Conservation (phyloP, 2,888 invertebrate genomes). For the Tachystola acroxantha region DNA sequence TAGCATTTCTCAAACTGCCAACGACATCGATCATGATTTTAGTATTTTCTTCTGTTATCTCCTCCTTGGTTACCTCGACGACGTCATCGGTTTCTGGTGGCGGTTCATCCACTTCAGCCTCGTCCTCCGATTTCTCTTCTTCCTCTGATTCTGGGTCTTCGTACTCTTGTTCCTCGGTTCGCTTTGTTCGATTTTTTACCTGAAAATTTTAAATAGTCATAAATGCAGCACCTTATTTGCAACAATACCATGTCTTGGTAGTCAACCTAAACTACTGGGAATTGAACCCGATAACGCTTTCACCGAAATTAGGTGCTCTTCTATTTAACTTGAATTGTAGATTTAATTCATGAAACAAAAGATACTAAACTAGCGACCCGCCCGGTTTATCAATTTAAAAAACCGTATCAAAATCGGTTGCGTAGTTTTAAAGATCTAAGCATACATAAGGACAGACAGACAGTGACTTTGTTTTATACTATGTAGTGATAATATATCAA, state of each 20-base stretch:
- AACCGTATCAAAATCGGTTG: too few relatives aligned
- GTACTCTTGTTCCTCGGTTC: slow-evolving; percentile 81
- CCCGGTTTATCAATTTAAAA: too few relatives aligned
- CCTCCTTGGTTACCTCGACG: slow-evolving; percentile 32
- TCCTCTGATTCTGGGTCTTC: slow-evolving; percentile 81
- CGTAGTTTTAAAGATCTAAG: too few relatives aligned
- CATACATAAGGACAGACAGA: too few relatives aligned
- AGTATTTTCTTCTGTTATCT: slow-evolving; percentile 36
- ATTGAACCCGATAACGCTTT: too few relatives aligned
- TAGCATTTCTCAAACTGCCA: slow-evolving; percentile 56
- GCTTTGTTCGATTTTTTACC: slow-evolving; percentile 74
- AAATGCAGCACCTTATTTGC: background rate
- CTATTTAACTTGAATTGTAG: too few relatives aligned
- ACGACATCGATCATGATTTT: slow-evolving; percentile 59
- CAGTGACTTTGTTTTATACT: too few relatives aligned
- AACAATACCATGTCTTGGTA: too few relatives aligned
- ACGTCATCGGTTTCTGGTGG: slow-evolving; percentile 45
- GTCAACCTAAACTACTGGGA: background rate
- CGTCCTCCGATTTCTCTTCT: slow-evolving; percentile 73
- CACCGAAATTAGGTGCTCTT: too few relatives aligned
- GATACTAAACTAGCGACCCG: too few relatives aligned
- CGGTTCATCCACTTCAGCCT: slow-evolving; percentile 45
- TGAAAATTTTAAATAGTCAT: slow-evolving; percentile 26
- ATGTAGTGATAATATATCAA: too few relatives aligned
- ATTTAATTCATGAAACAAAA: too few relatives aligned